Percentiles rank a stretch among this genome's conserved stretches.
Conservation (phyloP, 2,113 vertebrate genomes). For the Serinus canaria region DNA sequence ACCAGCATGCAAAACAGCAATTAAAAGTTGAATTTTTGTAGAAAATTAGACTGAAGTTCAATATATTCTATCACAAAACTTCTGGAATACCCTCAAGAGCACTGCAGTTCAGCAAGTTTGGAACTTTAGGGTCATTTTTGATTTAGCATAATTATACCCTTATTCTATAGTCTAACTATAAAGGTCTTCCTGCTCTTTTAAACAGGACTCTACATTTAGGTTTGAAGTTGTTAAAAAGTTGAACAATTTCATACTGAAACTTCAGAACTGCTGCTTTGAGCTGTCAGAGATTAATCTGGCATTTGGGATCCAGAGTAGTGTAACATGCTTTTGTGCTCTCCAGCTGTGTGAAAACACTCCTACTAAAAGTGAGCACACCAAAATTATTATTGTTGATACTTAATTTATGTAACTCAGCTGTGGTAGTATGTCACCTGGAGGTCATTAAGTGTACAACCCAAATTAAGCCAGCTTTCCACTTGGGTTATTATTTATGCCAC, state of each 20-base stretch:
- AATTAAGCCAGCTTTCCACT: neutral
- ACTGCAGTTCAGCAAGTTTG: neutral
- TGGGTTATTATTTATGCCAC: neutral
- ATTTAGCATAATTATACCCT: neutral
- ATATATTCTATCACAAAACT: neutral
- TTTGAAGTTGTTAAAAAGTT: neutral
- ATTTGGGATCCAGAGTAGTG: neutral
- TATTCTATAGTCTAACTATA: neutral
- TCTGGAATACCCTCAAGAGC: neutral
- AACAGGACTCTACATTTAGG: neutral
- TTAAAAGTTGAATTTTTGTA: neutral
- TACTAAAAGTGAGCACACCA: neutral
- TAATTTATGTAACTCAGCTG: neutral
- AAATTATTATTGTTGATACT: neutral
- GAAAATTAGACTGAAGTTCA: neutral
- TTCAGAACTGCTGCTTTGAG: neutral
- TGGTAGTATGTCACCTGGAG: neutral
- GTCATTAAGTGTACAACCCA: neutral
- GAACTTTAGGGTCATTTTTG: neutral
- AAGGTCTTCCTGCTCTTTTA: neutral
- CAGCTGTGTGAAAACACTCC: neutral
- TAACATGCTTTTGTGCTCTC: rapidly evolving
- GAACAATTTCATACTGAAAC: neutral
- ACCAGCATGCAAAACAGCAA: neutral
- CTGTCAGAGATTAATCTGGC: neutral